These are phyloP conservation scores for Neopipo cinnamomea DNA, from an alignment of 2,113 vertebrate genomes.

Conservation along the genomic window DNA sequence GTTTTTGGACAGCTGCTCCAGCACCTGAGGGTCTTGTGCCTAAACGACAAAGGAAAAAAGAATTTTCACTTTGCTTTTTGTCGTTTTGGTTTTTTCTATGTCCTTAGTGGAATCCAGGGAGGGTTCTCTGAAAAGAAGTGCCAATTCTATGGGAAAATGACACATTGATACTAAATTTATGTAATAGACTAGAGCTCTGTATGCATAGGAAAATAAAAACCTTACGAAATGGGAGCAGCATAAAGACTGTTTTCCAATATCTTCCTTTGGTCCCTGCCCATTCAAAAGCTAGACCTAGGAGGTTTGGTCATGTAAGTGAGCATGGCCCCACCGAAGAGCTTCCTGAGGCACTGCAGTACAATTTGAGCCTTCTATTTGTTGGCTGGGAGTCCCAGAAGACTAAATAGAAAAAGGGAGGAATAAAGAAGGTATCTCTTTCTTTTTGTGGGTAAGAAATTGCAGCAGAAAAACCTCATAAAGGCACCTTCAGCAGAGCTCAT, in stretches of 20 bases:
- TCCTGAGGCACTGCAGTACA: background rate
- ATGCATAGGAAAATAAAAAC: background rate
- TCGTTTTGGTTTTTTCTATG: background rate
- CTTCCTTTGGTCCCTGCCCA: background rate
- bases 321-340: background rate
- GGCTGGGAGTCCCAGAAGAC: background rate
- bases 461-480: background rate
- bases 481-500: background rate
- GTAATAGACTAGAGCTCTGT: background rate
- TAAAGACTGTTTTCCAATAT: background rate
- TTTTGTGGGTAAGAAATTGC: background rate
- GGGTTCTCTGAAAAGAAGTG: background rate
- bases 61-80: slow-evolving; percentile 38
- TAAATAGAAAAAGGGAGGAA: background rate
- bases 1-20: slow-evolving; percentile 99
- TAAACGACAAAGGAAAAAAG: slow-evolving; percentile 63
- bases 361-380: background rate
- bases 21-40: slow-evolving; percentile 99
- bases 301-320: background rate
- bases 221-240: background rate
- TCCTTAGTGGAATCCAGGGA: background rate
- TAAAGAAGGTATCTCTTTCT: background rate
- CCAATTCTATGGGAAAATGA: background rate
- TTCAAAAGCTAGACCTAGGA: background rate
- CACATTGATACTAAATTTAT: background rate